These are phyloP conservation scores for Helicoverpa armigera DNA, from an alignment of 1,140 invertebrate species.

Conservation along the genomic window DNA sequence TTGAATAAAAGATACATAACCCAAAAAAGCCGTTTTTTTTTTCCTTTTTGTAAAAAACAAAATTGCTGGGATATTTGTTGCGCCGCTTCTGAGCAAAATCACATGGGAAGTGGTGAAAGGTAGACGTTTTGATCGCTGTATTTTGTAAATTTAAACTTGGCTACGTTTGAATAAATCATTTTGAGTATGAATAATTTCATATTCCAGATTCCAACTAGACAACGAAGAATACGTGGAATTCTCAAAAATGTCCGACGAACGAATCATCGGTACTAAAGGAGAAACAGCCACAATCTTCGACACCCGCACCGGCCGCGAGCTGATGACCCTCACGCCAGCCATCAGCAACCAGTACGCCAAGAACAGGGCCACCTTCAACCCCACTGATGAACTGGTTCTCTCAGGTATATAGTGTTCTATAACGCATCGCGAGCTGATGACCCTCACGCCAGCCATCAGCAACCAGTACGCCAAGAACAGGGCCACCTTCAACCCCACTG, in stretches of 20 bases:
- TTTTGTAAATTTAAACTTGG: no score
- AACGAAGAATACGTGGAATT: constrained; percentile 97
- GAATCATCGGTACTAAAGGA: constrained; percentile 93
- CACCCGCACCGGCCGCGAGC: constrained; percentile 91
- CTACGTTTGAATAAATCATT: no score
- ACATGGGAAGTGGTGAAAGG: no score
- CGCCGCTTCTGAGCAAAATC: no score
- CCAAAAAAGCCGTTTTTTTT: no score
- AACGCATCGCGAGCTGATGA: constrained; percentile 90
- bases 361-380: constrained; percentile 97
- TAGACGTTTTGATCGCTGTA: no score
- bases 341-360: constrained; percentile 97
- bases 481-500: constrained; percentile 97
- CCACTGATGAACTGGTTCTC: constrained; percentile 96
- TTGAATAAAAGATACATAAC: no score
- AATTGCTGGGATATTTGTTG: no score
- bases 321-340: constrained; percentile 92
- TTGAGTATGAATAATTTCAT: no score
- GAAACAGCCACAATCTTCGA: constrained; percentile 95
- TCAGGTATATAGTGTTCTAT: constrained; percentile 89
- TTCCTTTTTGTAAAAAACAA: no score
- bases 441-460: constrained; percentile 92
- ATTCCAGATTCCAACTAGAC: constrained; percentile 90
- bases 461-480: constrained; percentile 98
- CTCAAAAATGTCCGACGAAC: constrained; percentile 94